Conservation (phyloP, 1,140 invertebrate genomes). For the Penaeus japonicus region DNA sequence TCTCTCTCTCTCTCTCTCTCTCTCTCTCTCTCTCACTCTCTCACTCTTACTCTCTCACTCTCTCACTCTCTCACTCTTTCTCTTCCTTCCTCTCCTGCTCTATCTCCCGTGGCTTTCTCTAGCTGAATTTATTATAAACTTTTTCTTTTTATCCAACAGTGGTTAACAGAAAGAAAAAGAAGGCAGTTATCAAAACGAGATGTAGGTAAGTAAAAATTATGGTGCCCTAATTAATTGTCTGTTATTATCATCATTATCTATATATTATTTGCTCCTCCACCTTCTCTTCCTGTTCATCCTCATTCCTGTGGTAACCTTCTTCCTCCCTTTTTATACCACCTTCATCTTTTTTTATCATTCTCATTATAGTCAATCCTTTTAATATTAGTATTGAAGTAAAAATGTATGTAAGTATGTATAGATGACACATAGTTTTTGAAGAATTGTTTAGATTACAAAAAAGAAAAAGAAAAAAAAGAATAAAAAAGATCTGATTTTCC, state of each 20-base stretch:
- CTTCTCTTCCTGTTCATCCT: not conserved
- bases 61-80: not conserved
- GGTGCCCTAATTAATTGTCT: not conserved
- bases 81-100: not conserved
- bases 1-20: not conserved
- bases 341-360: not conserved
- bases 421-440: too few species aligned
- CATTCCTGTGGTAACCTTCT: constrained; percentile 63
- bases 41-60: not conserved
- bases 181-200: constrained; percentile 87
- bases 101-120: not conserved
- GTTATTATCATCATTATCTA: not conserved
- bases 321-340: not conserved
- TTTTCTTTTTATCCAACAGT: constrained; percentile 63
- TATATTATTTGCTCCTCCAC: not conserved
- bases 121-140: not conserved
- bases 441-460: too few species aligned
- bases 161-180: constrained; percentile 90
- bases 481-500: constrained; percentile 32
- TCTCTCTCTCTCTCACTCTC: constrained; percentile 13
- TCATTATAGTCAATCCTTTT: not conserved
- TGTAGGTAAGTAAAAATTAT: constrained; percentile 66
- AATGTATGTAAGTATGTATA: not conserved
- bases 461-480: too few species aligned
- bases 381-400: too few species aligned